These are phyloP conservation scores for Drosophila jambulina DNA, from an alignment of 1,140 invertebrate genomes.

Conservation along the genomic window DNA sequence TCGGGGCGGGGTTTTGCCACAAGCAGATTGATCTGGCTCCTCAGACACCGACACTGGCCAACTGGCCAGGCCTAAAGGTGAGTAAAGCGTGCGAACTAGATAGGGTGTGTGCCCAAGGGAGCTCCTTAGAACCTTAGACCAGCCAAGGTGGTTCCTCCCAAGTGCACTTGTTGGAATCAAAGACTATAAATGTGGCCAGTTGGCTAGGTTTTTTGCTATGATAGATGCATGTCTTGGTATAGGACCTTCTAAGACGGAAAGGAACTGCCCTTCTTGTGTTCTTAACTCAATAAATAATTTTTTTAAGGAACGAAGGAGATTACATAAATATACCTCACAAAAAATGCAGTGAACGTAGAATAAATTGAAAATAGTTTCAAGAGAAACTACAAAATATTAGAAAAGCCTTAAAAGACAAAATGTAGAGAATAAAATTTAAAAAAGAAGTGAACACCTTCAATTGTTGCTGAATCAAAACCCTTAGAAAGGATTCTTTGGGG, in stretches of 20 bases:
- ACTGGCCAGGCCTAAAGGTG: constrained; percentile 55
- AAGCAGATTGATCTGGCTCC: constrained; percentile 76
- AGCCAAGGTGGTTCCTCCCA: neutral
- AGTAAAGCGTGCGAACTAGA: constrained; percentile 73
- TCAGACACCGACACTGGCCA: constrained; percentile 32
- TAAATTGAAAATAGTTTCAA: neutral
- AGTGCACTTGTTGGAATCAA: constrained; percentile 12
- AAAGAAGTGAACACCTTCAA: too few species aligned
- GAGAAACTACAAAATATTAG: neutral
- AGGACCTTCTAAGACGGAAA: neutral
- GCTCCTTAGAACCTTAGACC: constrained; percentile 4
- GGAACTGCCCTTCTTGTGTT: neutral
- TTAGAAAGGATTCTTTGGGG: too few species aligned
- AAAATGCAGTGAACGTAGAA: neutral
- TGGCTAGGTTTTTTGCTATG: neutral
- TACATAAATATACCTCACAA: neutral
- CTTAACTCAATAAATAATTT: neutral
- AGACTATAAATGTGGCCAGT: constrained; percentile 23
- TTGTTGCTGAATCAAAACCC: too few species aligned
- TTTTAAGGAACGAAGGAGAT: too few species aligned
- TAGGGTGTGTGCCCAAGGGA: constrained; percentile 67
- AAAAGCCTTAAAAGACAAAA: too few species aligned
- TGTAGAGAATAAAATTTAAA: too few species aligned
- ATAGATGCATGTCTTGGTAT: constrained; percentile 2
- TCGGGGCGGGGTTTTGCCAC: constrained; percentile 62